Evolutionary conservation across 1,140 invertebrate genomes (phyloP).

Genomic region (Drosophila pallidifrons): DNA sequence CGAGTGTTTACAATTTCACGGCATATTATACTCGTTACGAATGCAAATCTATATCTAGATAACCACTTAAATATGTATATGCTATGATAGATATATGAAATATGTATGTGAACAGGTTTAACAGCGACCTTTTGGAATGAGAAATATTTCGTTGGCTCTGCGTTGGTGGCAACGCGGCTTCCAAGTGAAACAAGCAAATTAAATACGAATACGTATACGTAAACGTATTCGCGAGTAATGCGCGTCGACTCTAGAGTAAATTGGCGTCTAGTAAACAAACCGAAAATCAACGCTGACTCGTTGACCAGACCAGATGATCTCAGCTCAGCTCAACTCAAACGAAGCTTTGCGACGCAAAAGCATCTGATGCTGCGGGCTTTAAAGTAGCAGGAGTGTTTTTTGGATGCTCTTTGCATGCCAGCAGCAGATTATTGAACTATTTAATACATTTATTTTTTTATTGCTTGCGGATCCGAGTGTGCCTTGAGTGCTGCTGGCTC

Average conservation of each 20-base stretch:
- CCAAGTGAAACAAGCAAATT: slow-evolving; percentile 63
- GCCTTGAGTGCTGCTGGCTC: slow-evolving; percentile 23
- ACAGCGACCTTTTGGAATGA: slow-evolving; percentile 74
- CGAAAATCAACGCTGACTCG: slow-evolving; percentile 4
- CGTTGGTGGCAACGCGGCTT: slow-evolving; percentile 62
- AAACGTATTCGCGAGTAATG: slow-evolving; percentile 12
- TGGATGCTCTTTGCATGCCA: slow-evolving; percentile 39
- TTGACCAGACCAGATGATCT: slow-evolving; percentile 61
- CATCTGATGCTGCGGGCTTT: slow-evolving; percentile 27
- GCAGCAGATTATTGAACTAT: slow-evolving; percentile 34
- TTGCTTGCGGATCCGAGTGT: slow-evolving; percentile 28
- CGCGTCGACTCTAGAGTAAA: slow-evolving; percentile 20
- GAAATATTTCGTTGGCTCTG: slow-evolving; percentile 60
- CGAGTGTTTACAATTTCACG: slow-evolving; percentile 79
- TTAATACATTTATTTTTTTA: slow-evolving; percentile 16
- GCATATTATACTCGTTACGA: slow-evolving; percentile 75
- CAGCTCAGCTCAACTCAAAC: slow-evolving; percentile 40
- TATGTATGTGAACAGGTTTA: slow-evolving; percentile 59
- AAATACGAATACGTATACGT: slow-evolving; percentile 42
- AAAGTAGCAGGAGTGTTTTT: slow-evolving; percentile 35
- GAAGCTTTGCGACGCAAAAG: slow-evolving; percentile 48
- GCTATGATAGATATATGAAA: slow-evolving; percentile 16
- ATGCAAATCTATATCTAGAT: slow-evolving; percentile 68
- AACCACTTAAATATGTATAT: slow-evolving; percentile 20
- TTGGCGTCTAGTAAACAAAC: slow-evolving; percentile 58